Conservation (phyloP, 1,140 invertebrate species). For the Leptinotarsa texana region DNA sequence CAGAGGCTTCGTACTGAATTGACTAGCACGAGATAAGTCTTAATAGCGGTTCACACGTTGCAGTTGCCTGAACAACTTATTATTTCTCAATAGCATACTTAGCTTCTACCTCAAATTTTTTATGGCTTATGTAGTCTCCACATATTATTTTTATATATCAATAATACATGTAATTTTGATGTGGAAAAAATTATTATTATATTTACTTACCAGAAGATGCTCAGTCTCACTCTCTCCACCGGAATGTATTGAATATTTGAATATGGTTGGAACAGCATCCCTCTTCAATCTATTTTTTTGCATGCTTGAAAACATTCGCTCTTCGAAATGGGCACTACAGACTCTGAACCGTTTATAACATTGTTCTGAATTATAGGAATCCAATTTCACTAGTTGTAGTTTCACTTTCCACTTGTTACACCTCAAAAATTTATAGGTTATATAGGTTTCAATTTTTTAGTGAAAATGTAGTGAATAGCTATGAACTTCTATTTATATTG, state of each 20-base stretch:
- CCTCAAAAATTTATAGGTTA: conserved; percentile 3
- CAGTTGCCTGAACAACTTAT: too few relatives aligned
- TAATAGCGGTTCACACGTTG: too few relatives aligned
- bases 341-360: conserved; percentile 18
- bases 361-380: neutral
- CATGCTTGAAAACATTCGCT: conserved; percentile 5
- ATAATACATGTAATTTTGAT: neutral
- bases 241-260: neutral
- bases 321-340: conserved; percentile 11
- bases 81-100: too few relatives aligned
- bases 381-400: neutral
- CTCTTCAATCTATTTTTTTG: conserved; percentile 14
- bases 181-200: neutral
- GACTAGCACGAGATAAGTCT: too few relatives aligned
- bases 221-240: neutral
- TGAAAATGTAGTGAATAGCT: neutral
- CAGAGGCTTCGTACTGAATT: too few relatives aligned
- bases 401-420: conserved; percentile 9
- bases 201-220: conserved; percentile 16
- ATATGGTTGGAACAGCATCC: conserved; percentile 14
- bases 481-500: neutral
- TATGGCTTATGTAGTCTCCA: too few relatives aligned
- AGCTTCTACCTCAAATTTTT: too few relatives aligned
- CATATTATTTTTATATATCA: too few relatives aligned
- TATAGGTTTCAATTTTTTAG: neutral